phyloP scores from a whole-genome alignment of 2,113 vertebrate species.

The Phycodurus eques region DNA sequence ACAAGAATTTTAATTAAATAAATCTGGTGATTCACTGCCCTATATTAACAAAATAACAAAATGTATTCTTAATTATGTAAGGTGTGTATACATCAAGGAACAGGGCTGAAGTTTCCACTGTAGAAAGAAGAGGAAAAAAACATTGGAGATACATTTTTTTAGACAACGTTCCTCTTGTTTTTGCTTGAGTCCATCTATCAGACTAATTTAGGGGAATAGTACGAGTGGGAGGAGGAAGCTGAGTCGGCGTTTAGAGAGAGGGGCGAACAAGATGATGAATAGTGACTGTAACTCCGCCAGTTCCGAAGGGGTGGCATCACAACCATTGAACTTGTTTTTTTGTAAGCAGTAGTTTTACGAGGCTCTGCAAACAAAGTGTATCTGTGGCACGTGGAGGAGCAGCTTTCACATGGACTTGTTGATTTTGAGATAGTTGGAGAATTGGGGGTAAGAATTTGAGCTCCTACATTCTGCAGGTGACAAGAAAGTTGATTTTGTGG shows the following conservation, averaged over 20 bases:
- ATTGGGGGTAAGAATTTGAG: constrained; percentile 46
- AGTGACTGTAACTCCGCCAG: constrained; percentile 44
- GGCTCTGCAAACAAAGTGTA: constrained; percentile 16
- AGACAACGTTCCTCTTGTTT: constrained; percentile 62
- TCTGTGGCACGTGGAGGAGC: constrained; percentile 37
- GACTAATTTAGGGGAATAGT: constrained; percentile 69
- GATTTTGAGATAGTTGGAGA: constrained; percentile 43
- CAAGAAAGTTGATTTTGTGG: neutral
- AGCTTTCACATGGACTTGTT: constrained; percentile 40
- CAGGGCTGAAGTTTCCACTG: constrained; percentile 25
- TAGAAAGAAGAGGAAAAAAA: neutral
- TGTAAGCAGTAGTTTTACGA: constrained; percentile 25
- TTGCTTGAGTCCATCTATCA: constrained; percentile 46
- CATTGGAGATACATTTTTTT: constrained; percentile 22
- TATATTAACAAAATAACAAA: too few species aligned
- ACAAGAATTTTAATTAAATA: too few species aligned
- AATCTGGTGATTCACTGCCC: too few species aligned
- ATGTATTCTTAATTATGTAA: neutral
- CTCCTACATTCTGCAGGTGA: constrained; percentile 2
- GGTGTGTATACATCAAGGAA: constrained; percentile 1
- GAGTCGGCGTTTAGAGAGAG: constrained; percentile 40
- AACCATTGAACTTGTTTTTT: constrained; percentile 36
- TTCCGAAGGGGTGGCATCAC: constrained; percentile 45
- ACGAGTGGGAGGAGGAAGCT: constrained; percentile 59
- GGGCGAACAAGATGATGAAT: constrained; percentile 65